Percentiles rank a stretch among this genome's conserved stretches.
Evolutionary conservation across 1,140 invertebrate species (phyloP).

Genomic region (Phocides pigmalion): DNA sequence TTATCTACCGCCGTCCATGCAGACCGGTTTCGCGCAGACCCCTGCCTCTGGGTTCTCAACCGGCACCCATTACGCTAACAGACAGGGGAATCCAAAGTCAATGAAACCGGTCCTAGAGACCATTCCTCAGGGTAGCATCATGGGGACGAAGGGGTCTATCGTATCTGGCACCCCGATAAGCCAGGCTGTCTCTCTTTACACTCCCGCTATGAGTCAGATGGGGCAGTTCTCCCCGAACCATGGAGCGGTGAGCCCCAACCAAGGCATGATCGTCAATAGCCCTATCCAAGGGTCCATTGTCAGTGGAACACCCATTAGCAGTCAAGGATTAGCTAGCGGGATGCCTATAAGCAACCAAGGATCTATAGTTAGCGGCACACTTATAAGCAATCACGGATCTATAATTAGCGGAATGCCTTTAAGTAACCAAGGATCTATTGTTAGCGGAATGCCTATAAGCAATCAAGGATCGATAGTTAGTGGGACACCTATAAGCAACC

Average conservation of each 20-base stretch:
- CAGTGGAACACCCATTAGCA: neutral
- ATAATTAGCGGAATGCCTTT: constrained; percentile 9
- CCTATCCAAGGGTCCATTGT: constrained; percentile 23
- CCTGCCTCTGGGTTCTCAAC: constrained; percentile 49
- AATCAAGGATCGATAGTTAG: constrained; percentile 31
- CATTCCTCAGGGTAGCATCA: constrained; percentile 66
- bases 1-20: constrained; percentile 88
- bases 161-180: constrained; percentile 43
- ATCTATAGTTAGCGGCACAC: constrained; percentile 27
- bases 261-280: constrained; percentile 33
- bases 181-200: constrained; percentile 50
- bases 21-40: constrained; percentile 54
- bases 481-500: constrained; percentile 21
- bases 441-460: constrained; percentile 33
- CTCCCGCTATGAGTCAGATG: constrained; percentile 45
- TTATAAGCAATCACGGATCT: neutral
- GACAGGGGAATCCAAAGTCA: constrained; percentile 77
- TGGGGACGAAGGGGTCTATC: constrained; percentile 52
- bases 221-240: constrained; percentile 54
- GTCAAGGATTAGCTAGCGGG: constrained; percentile 24
- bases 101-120: constrained; percentile 67
- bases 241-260: constrained; percentile 34
- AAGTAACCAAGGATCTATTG: constrained; percentile 36
- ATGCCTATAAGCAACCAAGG: constrained; percentile 34
- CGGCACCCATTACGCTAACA: constrained; percentile 48